phyloP scores from a whole-genome alignment of 2,113 vertebrate genomes.

The Bungarus multicinctus region DNA sequence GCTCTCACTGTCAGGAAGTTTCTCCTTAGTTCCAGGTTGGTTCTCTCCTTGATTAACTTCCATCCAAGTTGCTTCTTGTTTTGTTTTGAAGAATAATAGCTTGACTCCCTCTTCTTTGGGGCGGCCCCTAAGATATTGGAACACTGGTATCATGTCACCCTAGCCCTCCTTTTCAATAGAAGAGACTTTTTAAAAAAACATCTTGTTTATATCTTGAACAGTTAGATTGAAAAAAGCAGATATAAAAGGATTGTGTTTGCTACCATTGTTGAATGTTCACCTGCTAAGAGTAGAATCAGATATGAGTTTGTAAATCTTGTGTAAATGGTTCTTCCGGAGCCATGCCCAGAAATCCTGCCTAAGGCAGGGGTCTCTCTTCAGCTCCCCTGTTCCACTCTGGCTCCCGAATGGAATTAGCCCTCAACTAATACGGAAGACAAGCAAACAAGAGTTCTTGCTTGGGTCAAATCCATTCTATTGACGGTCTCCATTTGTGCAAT shows the following conservation, averaged over 20 bases:
- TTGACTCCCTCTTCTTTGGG: neutral
- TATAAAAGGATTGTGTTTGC: neutral
- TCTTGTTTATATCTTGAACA: neutral
- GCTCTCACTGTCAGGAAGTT: too few relatives aligned
- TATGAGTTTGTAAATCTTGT: conserved; percentile 31
- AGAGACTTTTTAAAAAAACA: neutral
- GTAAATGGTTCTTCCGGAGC: conserved; percentile 47
- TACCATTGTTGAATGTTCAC: neutral
- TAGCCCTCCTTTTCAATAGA: neutral
- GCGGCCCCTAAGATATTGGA: neutral
- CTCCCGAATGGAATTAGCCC: conserved; percentile 64
- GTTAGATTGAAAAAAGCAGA: neutral
- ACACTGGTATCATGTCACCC: too few relatives aligned
- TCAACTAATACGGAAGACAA: conserved; percentile 47
- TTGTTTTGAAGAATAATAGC: neutral
- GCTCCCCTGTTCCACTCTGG: neutral
- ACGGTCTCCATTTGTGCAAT: conserved; percentile 70
- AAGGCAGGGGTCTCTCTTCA: neutral
- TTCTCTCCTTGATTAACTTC: neutral
- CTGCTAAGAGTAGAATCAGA: neutral
- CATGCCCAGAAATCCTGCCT: conserved; percentile 51
- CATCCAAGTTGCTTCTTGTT: neutral
- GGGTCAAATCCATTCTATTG: conserved; percentile 75
- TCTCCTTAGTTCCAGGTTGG: neutral
- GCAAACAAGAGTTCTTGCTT: conserved; percentile 51